Conservation (phyloP, 1,140 invertebrate species). For the Antheraea pernyi region DNA sequence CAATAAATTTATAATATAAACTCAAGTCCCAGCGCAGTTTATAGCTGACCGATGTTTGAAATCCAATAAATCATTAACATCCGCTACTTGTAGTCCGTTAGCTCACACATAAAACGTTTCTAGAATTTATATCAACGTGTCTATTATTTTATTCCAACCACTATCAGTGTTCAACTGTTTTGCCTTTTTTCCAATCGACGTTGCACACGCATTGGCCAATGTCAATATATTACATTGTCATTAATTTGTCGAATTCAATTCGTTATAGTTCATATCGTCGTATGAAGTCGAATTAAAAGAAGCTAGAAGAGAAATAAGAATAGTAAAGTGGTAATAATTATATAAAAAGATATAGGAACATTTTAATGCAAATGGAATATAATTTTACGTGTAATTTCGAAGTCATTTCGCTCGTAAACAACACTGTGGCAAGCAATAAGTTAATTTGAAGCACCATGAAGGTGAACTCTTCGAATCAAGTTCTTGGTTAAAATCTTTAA, state of each 20-base stretch:
- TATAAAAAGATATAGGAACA: too few relatives aligned
- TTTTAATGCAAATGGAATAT: too few relatives aligned
- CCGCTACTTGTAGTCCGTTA: conserved; percentile 44
- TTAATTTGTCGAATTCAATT: background rate
- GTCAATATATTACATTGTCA: background rate
- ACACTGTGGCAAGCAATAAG: too few relatives aligned
- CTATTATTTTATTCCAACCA: background rate
- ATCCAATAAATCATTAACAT: conserved; percentile 59
- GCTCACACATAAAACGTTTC: conserved; percentile 29
- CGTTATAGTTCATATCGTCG: background rate
- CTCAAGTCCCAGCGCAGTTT: conserved; percentile 39
- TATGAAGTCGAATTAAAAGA: background rate
- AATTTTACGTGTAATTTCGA: too few relatives aligned
- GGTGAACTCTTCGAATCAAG: too few relatives aligned
- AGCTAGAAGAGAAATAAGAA: too few relatives aligned
- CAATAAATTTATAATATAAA: conserved; percentile 56
- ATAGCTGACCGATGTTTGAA: conserved; percentile 47
- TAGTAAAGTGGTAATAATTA: too few relatives aligned
- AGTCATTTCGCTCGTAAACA: too few relatives aligned
- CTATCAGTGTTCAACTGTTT: background rate
- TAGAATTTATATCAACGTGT: conserved; percentile 23
- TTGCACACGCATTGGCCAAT: conserved; percentile 1
- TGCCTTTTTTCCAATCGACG: background rate
- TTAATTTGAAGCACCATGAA: too few relatives aligned
- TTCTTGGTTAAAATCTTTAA: too few relatives aligned